Conservation (phyloP, 1,140 invertebrate species). For the Meloidogyne floridensis region DNA sequence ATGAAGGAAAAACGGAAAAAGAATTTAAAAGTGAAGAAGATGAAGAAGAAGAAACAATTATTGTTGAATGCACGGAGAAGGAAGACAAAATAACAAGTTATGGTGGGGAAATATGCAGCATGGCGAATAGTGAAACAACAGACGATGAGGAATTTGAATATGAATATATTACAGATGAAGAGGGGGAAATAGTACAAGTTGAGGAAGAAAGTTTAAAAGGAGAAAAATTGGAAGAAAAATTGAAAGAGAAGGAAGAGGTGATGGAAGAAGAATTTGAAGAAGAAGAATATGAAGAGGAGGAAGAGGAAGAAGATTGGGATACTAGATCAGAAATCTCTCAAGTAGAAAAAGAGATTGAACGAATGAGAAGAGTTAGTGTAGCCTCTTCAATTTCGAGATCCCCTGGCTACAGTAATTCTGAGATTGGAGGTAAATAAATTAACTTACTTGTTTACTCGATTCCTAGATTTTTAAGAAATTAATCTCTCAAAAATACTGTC, state of each 20-base stretch:
- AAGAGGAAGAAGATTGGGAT: constrained; percentile 16
- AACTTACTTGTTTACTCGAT: too few relatives aligned
- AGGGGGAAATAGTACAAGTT: neutral
- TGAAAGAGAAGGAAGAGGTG: neutral
- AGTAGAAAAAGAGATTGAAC: constrained; percentile 27
- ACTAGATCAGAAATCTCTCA: constrained; percentile 20
- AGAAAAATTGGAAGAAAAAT: neutral
- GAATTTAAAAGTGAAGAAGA: neutral
- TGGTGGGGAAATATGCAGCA: too few relatives aligned
- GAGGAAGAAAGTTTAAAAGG: neutral
- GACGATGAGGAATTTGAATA: constrained; percentile 17
- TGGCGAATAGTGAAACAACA: constrained; percentile 28
- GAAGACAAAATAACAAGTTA: neutral
- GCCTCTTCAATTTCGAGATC: neutral
- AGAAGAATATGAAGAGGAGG: constrained; percentile 11
- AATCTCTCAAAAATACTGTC: too few relatives aligned
- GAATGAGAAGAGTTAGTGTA: constrained; percentile 25
- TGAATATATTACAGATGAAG: constrained; percentile 17
- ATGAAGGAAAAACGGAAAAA: neutral
- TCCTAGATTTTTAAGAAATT: too few relatives aligned
- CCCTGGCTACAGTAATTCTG: neutral
- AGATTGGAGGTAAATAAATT: neutral
- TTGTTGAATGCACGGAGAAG: neutral
- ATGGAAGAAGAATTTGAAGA: neutral
- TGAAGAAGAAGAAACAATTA: neutral